A percentile compares a stretch with the other conserved stretches of the same genome.
These are phyloP conservation scores for Mustelus asterias DNA, from an alignment of 2,113 vertebrate species.

Conservation along the genomic window DNA sequence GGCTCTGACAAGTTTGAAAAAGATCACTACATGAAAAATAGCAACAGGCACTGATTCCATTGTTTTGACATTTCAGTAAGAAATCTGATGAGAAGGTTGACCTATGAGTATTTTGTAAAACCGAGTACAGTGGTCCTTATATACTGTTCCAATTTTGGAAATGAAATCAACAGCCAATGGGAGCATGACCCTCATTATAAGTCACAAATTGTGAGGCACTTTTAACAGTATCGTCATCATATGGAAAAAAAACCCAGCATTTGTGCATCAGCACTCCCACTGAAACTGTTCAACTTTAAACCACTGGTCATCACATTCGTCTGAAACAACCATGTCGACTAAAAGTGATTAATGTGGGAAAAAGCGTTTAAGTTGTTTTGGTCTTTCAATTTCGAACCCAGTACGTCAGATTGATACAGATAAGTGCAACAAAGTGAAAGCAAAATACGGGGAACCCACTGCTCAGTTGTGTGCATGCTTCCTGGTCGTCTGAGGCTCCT, in stretches of 20 bases:
- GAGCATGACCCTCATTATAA: background rate
- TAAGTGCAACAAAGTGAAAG: background rate
- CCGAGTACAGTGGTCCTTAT: background rate
- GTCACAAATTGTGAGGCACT: background rate
- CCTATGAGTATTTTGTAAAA: slow-evolving; percentile 8
- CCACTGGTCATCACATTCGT: background rate
- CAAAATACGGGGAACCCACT: background rate
- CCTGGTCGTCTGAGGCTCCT: background rate
- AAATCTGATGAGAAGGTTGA: background rate
- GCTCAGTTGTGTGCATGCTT: too few relatives aligned
- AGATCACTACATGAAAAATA: background rate
- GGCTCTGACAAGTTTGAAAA: background rate
- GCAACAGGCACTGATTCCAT: background rate
- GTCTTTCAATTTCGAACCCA: background rate
- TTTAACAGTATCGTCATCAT: background rate
- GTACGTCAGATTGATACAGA: background rate
- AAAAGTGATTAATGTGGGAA: background rate
- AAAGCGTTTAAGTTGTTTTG: background rate
- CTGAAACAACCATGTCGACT: background rate
- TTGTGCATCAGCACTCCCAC: slow-evolving; percentile 15
- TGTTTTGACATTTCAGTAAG: background rate
- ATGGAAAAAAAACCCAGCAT: slow-evolving; percentile 6
- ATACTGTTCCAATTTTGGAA: slow-evolving; percentile 20
- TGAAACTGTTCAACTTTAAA: slow-evolving; percentile 18
- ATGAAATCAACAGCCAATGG: background rate